phyloP scores from a whole-genome alignment of 2,888 invertebrate genomes.

The Chromoteleia sp. region DNA sequence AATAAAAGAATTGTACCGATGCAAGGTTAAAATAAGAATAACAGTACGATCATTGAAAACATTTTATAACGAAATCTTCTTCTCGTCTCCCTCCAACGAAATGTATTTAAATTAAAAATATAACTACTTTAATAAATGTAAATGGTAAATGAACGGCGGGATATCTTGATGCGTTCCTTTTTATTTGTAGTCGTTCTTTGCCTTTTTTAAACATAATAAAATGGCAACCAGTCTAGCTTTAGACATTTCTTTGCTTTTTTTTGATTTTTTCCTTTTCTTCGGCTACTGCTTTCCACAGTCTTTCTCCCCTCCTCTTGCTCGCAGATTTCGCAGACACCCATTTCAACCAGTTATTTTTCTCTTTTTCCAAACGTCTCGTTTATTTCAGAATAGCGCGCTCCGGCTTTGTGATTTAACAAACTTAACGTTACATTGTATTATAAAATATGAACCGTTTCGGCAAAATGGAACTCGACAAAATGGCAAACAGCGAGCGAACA shows the following conservation, averaged over 20 bases:
- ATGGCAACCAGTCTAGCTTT: slow-evolving; percentile 49
- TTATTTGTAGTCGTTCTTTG: slow-evolving; percentile 37
- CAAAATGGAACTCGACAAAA: slow-evolving; percentile 15
- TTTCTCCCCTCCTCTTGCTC: slow-evolving; percentile 55
- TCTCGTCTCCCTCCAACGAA: not conserved
- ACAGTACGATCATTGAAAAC: too few relatives aligned
- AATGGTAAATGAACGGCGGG: slow-evolving; percentile 44
- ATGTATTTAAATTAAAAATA: slow-evolving; percentile 32
- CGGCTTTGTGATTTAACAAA: slow-evolving; percentile 60
- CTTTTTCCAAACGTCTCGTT: slow-evolving; percentile 70
- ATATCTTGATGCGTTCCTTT: slow-evolving; percentile 17
- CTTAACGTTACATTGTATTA: slow-evolving; percentile 62
- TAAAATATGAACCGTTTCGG: slow-evolving; percentile 44
- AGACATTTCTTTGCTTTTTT: slow-evolving; percentile 33
- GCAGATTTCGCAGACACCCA: slow-evolving; percentile 68
- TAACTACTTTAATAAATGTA: slow-evolving; percentile 50
- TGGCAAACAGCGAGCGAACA: too few relatives aligned
- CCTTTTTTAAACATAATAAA: slow-evolving; percentile 47
- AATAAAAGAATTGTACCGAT: too few relatives aligned
- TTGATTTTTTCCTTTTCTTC: slow-evolving; percentile 57
- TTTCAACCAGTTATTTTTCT: slow-evolving; percentile 63
- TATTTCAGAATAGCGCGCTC: slow-evolving; percentile 66
- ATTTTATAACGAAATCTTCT: slow-evolving; percentile 16
- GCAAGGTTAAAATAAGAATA: too few relatives aligned
- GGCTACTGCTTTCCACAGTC: slow-evolving; percentile 55